A percentile compares a stretch with the other conserved stretches of the same genome.
Conservation (phyloP, 2,797 vertebrate genomes). For the Myotis daubentonii region DNA sequence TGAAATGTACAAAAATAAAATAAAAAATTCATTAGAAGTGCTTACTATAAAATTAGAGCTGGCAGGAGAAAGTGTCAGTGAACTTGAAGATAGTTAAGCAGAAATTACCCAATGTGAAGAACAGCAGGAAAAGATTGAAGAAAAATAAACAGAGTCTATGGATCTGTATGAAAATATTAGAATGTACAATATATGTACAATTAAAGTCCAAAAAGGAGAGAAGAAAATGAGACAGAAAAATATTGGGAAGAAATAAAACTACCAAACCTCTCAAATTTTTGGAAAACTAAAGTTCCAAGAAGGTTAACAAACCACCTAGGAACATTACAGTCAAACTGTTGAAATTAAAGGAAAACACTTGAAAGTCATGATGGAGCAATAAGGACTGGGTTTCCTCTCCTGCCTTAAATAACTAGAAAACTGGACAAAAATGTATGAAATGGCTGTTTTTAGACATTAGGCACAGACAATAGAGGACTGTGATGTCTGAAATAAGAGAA, state of each 20-base stretch:
- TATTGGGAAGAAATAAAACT: neutral
- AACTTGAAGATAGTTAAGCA: neutral
- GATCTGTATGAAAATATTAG: neutral
- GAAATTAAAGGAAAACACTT: neutral
- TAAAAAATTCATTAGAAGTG: neutral
- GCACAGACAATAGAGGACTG: neutral
- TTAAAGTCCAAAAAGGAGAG: neutral
- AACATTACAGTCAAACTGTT: neutral
- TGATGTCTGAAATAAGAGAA: slow-evolving; percentile 1
- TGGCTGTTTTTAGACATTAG: neutral
- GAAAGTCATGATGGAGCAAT: neutral
- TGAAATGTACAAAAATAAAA: neutral
- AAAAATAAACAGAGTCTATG: neutral
- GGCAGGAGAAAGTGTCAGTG: neutral
- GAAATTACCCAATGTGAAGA: neutral
- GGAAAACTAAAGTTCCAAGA: neutral
- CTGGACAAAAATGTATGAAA: neutral
- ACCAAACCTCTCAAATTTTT: neutral
- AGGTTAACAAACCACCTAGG: neutral
- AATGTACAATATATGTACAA: neutral
- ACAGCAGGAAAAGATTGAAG: neutral
- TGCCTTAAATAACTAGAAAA: neutral
- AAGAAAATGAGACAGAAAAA: neutral
- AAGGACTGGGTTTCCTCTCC: neutral
- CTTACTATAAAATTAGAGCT: neutral